Conservation (phyloP, 2,113 vertebrate genomes). For the Anarrhichthys ocellatus region DNA sequence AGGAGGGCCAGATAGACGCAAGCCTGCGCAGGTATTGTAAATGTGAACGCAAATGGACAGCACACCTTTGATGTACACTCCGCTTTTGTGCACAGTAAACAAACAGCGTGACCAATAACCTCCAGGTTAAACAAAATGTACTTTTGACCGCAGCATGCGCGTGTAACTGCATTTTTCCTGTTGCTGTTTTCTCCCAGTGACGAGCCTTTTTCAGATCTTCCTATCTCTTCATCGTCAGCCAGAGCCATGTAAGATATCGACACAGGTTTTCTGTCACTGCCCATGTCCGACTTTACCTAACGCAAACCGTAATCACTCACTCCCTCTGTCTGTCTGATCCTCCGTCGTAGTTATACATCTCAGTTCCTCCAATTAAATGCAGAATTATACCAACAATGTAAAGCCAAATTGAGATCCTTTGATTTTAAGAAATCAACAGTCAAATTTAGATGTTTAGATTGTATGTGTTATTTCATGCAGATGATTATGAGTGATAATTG, state of each 20-base stretch:
- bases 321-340: constrained; percentile 36
- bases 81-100: constrained; percentile 4
- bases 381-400: constrained; percentile 43
- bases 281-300: constrained; percentile 22
- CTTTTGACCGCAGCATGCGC: constrained; percentile 17
- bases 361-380: constrained; percentile 45
- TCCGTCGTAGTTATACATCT: constrained; percentile 33
- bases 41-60: neutral
- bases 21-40: constrained; percentile 90
- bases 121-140: neutral
- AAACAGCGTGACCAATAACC: neutral
- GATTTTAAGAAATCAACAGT: constrained; percentile 29
- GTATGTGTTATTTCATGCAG: neutral
- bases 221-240: constrained; percentile 75
- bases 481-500: constrained; percentile 26
- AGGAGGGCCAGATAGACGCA: constrained; percentile 88
- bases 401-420: constrained; percentile 32
- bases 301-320: constrained; percentile 10
- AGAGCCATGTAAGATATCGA: constrained; percentile 77
- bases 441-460: constrained; percentile 13
- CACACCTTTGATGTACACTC: neutral
- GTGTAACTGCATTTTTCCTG: constrained; percentile 51
- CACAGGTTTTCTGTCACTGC: constrained; percentile 4
- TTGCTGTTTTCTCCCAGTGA: constrained; percentile 77
- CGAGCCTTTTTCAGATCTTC: constrained; percentile 64